Percentiles rank a stretch among this genome's conserved stretches.
Conservation (phyloP, 2,888 invertebrate genomes). For the Pachymerium ferrugineum region DNA sequence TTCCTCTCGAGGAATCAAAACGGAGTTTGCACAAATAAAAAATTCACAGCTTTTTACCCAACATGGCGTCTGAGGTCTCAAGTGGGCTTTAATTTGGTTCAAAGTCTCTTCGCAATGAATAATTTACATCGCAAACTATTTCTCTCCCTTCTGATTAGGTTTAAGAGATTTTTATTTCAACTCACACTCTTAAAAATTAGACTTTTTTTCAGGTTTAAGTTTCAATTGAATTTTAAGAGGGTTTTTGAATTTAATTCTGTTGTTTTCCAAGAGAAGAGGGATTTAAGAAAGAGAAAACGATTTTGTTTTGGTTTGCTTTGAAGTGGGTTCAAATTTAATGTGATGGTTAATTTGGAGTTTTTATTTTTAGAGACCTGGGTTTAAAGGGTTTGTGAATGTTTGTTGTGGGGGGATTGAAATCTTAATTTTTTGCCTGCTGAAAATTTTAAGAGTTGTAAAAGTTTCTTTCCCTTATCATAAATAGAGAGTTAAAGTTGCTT, state of each 20-base stretch:
- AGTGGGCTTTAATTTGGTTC: constrained; percentile 15
- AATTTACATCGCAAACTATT: neutral
- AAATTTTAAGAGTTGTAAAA: neutral
- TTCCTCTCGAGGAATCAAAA: constrained; percentile 19
- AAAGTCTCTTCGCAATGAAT: neutral
- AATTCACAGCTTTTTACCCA: constrained; percentile 11
- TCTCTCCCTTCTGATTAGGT: neutral
- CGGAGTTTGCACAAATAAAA: neutral
- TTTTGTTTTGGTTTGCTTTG: neutral
- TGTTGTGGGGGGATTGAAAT: too few relatives aligned
- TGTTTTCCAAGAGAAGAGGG: too few relatives aligned
- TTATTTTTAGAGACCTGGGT: neutral
- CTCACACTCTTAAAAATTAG: neutral
- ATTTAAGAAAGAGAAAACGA: too few relatives aligned
- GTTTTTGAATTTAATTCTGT: neutral
- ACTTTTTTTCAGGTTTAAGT: neutral
- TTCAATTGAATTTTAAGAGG: neutral
- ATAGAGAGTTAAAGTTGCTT: too few relatives aligned
- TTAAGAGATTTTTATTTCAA: neutral
- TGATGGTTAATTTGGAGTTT: neutral
- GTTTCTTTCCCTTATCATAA: too few relatives aligned
- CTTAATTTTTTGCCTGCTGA: neutral
- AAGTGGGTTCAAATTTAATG: constrained; percentile 16
- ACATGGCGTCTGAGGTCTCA: constrained; percentile 2
- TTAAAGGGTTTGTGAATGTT: too few relatives aligned